Conservation (phyloP, 2,888 invertebrate genomes). For the Polymixis flavicincta region DNA sequence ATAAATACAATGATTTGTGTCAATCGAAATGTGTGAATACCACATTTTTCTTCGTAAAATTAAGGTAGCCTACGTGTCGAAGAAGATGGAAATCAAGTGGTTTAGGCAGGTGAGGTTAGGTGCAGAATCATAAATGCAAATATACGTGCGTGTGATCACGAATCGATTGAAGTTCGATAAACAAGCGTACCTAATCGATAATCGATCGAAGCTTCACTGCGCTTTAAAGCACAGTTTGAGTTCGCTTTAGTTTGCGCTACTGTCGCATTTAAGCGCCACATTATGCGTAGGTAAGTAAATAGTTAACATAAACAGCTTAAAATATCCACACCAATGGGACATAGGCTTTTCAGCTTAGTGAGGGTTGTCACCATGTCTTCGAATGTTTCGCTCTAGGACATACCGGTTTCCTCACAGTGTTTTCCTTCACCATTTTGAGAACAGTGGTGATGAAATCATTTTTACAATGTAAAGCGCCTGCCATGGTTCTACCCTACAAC, state of each 20-base stretch:
- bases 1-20: not conserved
- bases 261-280: not conserved
- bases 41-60: constrained; percentile 34
- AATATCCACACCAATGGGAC: too few relatives aligned
- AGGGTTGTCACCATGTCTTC: not conserved
- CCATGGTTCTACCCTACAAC: not conserved
- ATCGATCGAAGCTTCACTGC: not conserved
- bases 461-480: not conserved
- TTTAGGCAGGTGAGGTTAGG: not conserved
- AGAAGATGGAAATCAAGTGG: not conserved
- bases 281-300: not conserved
- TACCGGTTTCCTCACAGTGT: not conserved
- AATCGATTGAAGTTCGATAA: constrained; percentile 12
- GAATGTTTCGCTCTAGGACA: not conserved
- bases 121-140: constrained; percentile 12
- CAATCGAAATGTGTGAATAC: constrained; percentile 10
- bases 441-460: not conserved
- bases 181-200: constrained; percentile 8
- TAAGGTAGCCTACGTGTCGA: not conserved
- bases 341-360: not conserved
- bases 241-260: not conserved
- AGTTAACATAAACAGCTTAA: not conserved
- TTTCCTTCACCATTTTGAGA: not conserved
- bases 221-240: not conserved
- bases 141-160: constrained; percentile 39